These are phyloP conservation scores for Scolopax mira DNA, from an alignment of 2,113 vertebrate species.

Conservation along the genomic window DNA sequence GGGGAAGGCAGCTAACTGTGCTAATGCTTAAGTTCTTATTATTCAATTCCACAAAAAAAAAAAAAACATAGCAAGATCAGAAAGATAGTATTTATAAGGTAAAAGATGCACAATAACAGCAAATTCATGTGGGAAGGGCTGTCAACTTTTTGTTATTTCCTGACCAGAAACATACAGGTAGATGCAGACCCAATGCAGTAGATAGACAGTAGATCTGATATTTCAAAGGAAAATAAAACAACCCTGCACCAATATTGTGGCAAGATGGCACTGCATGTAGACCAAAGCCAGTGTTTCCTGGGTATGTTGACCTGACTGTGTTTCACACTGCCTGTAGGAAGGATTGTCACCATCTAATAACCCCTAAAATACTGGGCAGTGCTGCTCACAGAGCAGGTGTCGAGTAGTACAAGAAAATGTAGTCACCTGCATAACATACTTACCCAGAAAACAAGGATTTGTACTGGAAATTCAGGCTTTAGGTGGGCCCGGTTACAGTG, in stretches of 20 bases:
- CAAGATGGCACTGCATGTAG: not conserved
- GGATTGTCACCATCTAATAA: not conserved
- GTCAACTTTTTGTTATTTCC: not conserved
- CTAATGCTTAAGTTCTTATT: not conserved
- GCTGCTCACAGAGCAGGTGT: not conserved
- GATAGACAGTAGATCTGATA: not conserved
- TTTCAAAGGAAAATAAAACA: not conserved
- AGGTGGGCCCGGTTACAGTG: not conserved
- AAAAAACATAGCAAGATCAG: not conserved
- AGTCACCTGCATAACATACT: not conserved
- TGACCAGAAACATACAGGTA: rapidly evolving
- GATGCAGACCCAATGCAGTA: not conserved
- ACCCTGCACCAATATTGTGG: not conserved
- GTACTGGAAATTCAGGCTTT: not conserved
- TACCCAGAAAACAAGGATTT: not conserved
- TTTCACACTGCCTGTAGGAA: not conserved
- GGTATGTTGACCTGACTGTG: not conserved
- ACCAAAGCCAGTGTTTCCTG: not conserved
- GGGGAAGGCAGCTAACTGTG: not conserved
- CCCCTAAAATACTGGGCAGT: not conserved
- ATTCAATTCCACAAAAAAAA: not conserved
- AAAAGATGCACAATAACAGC: not conserved
- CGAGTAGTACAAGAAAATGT: not conserved
- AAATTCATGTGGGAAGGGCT: not conserved
- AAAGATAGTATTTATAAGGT: not conserved